A percentile compares a stretch with the other conserved stretches of the same genome.
phyloP scores from a whole-genome alignment of 2,113 vertebrate species.

The Procavia capensis region DNA sequence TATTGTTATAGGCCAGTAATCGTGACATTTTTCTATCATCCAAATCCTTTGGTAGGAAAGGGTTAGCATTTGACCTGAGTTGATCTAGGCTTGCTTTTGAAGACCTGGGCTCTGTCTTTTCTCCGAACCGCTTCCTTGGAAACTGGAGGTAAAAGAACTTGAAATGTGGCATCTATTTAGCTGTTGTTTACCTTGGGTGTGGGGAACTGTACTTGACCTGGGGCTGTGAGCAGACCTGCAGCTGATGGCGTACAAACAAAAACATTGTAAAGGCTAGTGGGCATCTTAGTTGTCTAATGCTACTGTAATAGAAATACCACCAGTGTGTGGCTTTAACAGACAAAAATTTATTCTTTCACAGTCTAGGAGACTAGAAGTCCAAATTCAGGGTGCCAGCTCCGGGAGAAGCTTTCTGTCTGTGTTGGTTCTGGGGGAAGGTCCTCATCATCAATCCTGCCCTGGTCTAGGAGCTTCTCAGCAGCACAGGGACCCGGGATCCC shows the following conservation, averaged over 20 bases:
- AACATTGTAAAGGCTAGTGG: background rate
- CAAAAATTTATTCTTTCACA: too few species aligned
- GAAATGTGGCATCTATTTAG: background rate
- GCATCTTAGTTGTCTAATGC: too few species aligned
- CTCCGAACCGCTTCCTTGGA: background rate
- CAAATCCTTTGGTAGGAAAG: background rate
- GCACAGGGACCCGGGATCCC: too few species aligned
- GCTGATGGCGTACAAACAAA: background rate
- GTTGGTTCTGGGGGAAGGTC: too few species aligned
- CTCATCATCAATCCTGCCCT: too few species aligned
- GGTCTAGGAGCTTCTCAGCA: too few species aligned
- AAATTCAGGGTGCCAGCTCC: too few species aligned
- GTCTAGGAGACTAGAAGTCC: too few species aligned
- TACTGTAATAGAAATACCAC: too few species aligned
- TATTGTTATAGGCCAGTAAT: background rate
- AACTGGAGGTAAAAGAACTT: background rate
- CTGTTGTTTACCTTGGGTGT: background rate
- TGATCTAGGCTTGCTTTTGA: background rate
- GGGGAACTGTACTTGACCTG: background rate
- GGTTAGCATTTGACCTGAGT: background rate
- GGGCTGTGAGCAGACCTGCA: rapidly evolving
- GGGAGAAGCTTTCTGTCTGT: too few species aligned
- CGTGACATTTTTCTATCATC: background rate
- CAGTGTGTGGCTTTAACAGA: too few species aligned
- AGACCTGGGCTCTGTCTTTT: background rate